Percentiles rank a stretch among this genome's conserved stretches.
phyloP scores from a whole-genome alignment of 92 coral and sea anemone genomes.

The Porites lobata region DNA sequence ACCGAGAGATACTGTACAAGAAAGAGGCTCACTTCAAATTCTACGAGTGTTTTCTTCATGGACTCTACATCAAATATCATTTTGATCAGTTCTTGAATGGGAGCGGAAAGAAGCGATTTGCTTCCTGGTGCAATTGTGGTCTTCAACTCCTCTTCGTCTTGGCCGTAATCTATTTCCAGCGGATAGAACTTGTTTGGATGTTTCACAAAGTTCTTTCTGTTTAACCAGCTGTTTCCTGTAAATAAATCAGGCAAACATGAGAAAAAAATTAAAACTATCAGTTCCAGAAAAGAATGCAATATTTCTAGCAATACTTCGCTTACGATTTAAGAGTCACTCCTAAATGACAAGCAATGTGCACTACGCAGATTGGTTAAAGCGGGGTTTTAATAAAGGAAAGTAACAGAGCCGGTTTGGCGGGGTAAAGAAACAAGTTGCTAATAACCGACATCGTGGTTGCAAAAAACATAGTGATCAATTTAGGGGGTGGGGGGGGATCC shows the following conservation, averaged over 20 bases:
- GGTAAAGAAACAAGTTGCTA: too few relatives aligned
- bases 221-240: slow-evolving; percentile 91
- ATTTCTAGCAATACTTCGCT: background rate
- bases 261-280: background rate
- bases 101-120: slow-evolving; percentile 72
- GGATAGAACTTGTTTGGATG: slow-evolving; percentile 94
- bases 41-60: slow-evolving; percentile 97
- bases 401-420: too few relatives aligned
- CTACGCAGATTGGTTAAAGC: too few relatives aligned
- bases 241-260: too few relatives aligned
- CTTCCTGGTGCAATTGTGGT: slow-evolving; percentile 87
- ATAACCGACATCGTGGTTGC: too few relatives aligned
- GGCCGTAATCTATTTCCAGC: slow-evolving; percentile 98
- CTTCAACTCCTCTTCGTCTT: slow-evolving; percentile 87
- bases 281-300: too few relatives aligned
- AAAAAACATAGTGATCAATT: too few relatives aligned
- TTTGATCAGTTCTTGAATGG: slow-evolving; percentile 85
- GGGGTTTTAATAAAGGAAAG: too few relatives aligned
- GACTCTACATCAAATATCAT: slow-evolving; percentile 99
- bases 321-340: too few relatives aligned
- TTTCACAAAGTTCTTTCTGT: slow-evolving; percentile 88
- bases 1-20: background rate
- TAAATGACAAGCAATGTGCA: too few relatives aligned
- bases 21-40: slow-evolving; percentile 87
- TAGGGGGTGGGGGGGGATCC: too few relatives aligned